Evolutionary conservation across 64 coral and sea anemone species (phyloP).

Genomic region (Porites lutea): DNA sequence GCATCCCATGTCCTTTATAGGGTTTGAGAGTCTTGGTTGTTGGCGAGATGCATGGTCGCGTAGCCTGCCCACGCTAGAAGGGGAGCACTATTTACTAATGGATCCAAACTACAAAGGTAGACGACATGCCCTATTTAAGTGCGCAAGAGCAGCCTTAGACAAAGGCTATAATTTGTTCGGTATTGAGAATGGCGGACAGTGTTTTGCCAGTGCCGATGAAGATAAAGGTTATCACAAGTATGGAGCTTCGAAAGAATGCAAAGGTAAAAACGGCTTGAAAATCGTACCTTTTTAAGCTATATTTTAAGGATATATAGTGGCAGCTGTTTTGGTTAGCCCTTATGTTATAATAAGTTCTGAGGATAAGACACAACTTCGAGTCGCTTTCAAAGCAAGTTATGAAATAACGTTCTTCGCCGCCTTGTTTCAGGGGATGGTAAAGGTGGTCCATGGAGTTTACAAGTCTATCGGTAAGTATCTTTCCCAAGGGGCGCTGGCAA

Average conservation of each 20-base stretch:
- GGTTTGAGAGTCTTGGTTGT: conserved; percentile 87
- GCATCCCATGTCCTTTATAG: conserved; percentile 17
- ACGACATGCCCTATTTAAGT: conserved; percentile 78
- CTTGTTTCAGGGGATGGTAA: conserved; percentile 82
- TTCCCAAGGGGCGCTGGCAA: too few species aligned
- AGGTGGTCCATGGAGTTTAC: conserved; percentile 97
- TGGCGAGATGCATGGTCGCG: conserved; percentile 90
- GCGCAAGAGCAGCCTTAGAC: conserved; percentile 79
- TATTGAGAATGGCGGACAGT: conserved; percentile 98
- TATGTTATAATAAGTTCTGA: not conserved
- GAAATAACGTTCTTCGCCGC: too few species aligned
- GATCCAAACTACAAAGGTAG: conserved; percentile 93
- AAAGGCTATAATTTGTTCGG: conserved; percentile 77
- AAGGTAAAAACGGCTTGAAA: conserved; percentile 36
- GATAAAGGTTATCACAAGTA: conserved; percentile 66
- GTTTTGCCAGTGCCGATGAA: conserved; percentile 66
- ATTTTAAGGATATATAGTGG: too few species aligned
- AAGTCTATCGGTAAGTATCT: conserved; percentile 87
- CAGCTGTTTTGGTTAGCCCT: too few species aligned
- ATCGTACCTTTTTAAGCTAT: too few species aligned
- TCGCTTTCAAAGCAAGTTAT: not conserved
- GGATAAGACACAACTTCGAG: not conserved
- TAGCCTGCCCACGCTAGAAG: conserved; percentile 78
- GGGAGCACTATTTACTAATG: conserved; percentile 76
- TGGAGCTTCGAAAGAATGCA: conserved; percentile 74